Percentiles rank a stretch among this genome's conserved stretches.
These are phyloP conservation scores for Drosophila infuscata DNA, from an alignment of 2,888 invertebrate species.

Conservation along the genomic window DNA sequence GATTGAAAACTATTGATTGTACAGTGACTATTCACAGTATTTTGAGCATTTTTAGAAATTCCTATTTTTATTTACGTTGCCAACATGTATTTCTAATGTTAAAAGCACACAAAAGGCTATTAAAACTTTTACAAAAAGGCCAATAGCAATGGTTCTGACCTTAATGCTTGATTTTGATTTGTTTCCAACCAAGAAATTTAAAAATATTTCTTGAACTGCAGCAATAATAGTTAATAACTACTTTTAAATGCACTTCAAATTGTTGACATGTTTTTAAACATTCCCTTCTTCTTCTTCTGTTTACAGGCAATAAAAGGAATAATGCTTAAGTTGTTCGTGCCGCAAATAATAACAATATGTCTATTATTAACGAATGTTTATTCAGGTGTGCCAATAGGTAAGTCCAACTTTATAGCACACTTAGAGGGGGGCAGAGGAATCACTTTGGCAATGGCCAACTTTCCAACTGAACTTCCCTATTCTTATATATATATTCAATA, in stretches of 20 bases:
- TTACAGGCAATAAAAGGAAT: conserved; percentile 71
- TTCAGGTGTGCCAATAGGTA: conserved; percentile 82
- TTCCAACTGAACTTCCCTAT: background rate
- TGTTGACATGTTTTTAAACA: background rate
- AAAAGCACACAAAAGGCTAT: background rate
- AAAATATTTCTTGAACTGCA: background rate
- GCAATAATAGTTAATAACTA: background rate
- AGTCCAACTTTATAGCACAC: conserved; percentile 26
- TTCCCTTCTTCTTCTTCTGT: background rate
- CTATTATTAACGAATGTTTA: conserved; percentile 80
- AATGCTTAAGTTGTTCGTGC: conserved; percentile 81
- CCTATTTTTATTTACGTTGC: background rate
- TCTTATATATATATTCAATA: background rate
- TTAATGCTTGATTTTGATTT: background rate
- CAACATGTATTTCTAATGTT: background rate
- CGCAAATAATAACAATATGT: conserved; percentile 78
- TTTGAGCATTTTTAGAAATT: conserved; percentile 32
- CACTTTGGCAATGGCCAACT: background rate
- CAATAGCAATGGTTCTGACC: background rate
- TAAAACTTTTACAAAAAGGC: background rate
- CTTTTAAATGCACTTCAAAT: no score
- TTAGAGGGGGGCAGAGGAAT: background rate
- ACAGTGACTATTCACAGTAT: conserved; percentile 42
- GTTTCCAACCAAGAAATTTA: background rate
- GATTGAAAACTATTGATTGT: conserved; percentile 68